These are phyloP conservation scores for Antheraea mylitta DNA, from an alignment of 1,140 invertebrate genomes.

Conservation along the genomic window DNA sequence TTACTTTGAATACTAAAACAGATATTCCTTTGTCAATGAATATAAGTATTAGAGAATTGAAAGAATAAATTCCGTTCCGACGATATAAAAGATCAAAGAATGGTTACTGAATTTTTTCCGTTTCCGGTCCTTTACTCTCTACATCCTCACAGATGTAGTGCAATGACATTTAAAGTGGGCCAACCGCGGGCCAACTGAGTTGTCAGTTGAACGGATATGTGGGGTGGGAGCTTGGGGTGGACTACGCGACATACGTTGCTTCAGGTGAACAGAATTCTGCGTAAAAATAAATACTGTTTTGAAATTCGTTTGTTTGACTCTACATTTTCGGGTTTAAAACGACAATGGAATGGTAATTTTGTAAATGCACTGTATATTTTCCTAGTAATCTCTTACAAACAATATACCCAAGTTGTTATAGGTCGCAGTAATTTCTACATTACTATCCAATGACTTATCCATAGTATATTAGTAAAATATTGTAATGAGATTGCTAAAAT, in stretches of 20 bases:
- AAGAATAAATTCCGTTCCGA: not conserved
- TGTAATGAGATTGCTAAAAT: too few species aligned
- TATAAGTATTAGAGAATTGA: too few species aligned
- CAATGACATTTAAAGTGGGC: conserved; percentile 4
- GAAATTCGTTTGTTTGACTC: not conserved
- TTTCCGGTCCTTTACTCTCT: not conserved
- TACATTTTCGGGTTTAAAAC: not conserved
- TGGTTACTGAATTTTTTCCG: not conserved
- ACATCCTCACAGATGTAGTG: not conserved
- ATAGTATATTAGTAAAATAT: too few species aligned
- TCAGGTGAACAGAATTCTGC: not conserved
- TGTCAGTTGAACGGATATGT: not conserved
- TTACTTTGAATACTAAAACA: too few species aligned
- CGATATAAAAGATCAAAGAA: not conserved
- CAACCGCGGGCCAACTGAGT: not conserved
- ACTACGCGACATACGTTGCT: not conserved
- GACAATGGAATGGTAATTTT: too few species aligned
- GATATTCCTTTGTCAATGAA: too few species aligned
- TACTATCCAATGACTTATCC: too few species aligned
- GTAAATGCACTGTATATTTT: too few species aligned
- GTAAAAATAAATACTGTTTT: not conserved
- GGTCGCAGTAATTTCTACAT: too few species aligned
- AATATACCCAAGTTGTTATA: too few species aligned
- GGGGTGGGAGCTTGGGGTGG: not conserved
- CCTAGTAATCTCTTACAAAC: too few species aligned